A percentile compares a stretch with the other conserved stretches of the same genome.
Evolutionary conservation across 2,797 vertebrate species (phyloP).

Genomic region (Glossophaga mutica): DNA sequence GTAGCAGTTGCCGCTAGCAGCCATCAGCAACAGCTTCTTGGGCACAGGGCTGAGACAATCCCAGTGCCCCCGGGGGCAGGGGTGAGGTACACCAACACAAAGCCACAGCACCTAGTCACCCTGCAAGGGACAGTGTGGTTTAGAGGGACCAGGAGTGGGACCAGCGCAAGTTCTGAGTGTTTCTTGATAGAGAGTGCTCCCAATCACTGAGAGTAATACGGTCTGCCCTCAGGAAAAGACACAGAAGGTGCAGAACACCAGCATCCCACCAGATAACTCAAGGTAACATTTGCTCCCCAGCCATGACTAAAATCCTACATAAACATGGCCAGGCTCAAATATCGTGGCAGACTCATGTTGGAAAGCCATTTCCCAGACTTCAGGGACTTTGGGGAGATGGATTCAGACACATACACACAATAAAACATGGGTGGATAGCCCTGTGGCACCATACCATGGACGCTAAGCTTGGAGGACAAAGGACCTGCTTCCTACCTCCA

Average conservation of each 20-base stretch:
- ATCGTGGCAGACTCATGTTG: fast-evolving
- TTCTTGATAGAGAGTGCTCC: neutral
- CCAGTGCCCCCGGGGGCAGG: too few relatives aligned
- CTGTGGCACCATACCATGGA: neutral
- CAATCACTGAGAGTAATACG: neutral
- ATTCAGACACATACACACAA: neutral
- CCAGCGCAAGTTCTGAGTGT: neutral
- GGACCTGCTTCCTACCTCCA: neutral
- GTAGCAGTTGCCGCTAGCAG: too few relatives aligned
- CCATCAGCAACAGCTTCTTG: too few relatives aligned
- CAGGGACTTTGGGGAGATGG: neutral
- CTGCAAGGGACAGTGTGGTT: too few relatives aligned
- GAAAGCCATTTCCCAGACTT: neutral
- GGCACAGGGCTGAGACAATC: too few relatives aligned
- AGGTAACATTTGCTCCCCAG: neutral
- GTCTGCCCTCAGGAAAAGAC: neutral
- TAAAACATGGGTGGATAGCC: neutral
- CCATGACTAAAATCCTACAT: neutral
- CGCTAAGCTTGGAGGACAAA: neutral
- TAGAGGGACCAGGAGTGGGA: neutral
- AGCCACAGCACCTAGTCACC: too few relatives aligned
- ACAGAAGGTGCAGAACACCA: neutral
- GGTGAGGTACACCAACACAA: too few relatives aligned
- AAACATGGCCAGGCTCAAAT: neutral
- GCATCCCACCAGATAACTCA: neutral